Percentiles rank a stretch among this genome's conserved stretches.
Conservation (phyloP, 2,888 invertebrate genomes). For the Suillia variegata region DNA sequence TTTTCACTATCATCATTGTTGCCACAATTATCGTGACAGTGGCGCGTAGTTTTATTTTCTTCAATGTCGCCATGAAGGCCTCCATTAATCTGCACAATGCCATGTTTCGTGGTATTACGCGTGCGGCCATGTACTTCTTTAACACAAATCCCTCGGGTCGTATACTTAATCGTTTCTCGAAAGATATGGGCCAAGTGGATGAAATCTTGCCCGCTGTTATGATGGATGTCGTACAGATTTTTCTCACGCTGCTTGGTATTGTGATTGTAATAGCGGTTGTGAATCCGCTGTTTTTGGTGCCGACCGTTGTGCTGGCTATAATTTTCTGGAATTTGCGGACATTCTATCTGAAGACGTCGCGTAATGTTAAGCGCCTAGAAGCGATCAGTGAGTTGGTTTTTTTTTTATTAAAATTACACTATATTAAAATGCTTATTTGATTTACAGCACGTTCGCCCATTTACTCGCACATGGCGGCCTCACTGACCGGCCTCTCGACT, state of each 20-base stretch:
- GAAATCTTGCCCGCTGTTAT: conserved; percentile 60
- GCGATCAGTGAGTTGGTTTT: conserved; percentile 72
- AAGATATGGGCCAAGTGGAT: conserved; percentile 75
- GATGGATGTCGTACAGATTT: conserved; percentile 70
- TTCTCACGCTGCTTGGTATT: conserved; percentile 80
- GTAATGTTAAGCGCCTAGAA: conserved; percentile 81
- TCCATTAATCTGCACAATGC: conserved; percentile 78
- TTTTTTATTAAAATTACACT: neutral
- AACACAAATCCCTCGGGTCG: conserved; percentile 83
- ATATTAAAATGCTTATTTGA: neutral
- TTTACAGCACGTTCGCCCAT: conserved; percentile 85
- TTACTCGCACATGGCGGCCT: conserved; percentile 88
- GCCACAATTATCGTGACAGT: conserved; percentile 59
- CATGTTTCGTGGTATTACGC: conserved; percentile 83
- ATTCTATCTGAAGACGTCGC: conserved; percentile 79
- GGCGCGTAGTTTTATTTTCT: conserved; percentile 62
- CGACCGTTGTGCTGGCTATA: conserved; percentile 72
- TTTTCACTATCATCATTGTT: conserved; percentile 63
- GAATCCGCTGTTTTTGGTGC: conserved; percentile 75
- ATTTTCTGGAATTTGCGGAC: conserved; percentile 77
- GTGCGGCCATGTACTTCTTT: conserved; percentile 85
- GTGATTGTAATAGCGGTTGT: conserved; percentile 77
- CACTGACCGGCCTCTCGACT: conserved; percentile 87
- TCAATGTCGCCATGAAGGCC: conserved; percentile 71
- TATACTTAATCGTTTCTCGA: conserved; percentile 87